A percentile compares a stretch with the other conserved stretches of the same genome.
Evolutionary conservation across 2,888 invertebrate genomes (phyloP).

Genomic region (Lasioglossum oenotherae): DNA sequence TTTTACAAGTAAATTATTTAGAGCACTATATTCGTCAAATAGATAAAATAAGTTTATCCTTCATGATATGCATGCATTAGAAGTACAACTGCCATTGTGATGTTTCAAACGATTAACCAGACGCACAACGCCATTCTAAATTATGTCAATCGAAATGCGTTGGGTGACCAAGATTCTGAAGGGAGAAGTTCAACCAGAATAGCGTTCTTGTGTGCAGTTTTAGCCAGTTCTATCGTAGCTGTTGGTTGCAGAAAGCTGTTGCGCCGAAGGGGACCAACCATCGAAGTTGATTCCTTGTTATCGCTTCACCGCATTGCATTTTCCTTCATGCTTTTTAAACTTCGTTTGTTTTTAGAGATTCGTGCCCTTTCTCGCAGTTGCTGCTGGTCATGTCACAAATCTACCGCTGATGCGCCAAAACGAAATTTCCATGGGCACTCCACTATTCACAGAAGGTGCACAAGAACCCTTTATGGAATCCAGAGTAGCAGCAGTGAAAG

Average conservation of each 20-base stretch:
- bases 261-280: conserved; percentile 48
- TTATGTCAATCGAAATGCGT: conserved; percentile 66
- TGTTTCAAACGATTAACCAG: conserved; percentile 67
- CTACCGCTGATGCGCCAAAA: conserved; percentile 68
- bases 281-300: conserved; percentile 52
- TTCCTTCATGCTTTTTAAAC: background rate
- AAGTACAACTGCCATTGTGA: conserved; percentile 52
- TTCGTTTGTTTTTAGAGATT: conserved; percentile 54
- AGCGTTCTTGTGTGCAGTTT: conserved; percentile 64
- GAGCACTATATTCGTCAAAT: background rate
- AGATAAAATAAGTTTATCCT: background rate
- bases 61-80: conserved; percentile 35
- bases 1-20: conserved; percentile 67
- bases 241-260: conserved; percentile 59
- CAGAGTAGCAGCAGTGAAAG: conserved; percentile 66
- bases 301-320: background rate
- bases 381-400: conserved; percentile 67
- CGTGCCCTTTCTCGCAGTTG: conserved; percentile 68
- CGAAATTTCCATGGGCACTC: conserved; percentile 66
- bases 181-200: conserved; percentile 41
- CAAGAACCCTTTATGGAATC: conserved; percentile 66
- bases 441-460: conserved; percentile 50
- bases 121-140: conserved; percentile 68
- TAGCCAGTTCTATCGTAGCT: conserved; percentile 62
- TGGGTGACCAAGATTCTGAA: conserved; percentile 36